Evolutionary conservation across 2,888 invertebrate genomes (phyloP).

Genomic region (Diarsia dahlii): DNA sequence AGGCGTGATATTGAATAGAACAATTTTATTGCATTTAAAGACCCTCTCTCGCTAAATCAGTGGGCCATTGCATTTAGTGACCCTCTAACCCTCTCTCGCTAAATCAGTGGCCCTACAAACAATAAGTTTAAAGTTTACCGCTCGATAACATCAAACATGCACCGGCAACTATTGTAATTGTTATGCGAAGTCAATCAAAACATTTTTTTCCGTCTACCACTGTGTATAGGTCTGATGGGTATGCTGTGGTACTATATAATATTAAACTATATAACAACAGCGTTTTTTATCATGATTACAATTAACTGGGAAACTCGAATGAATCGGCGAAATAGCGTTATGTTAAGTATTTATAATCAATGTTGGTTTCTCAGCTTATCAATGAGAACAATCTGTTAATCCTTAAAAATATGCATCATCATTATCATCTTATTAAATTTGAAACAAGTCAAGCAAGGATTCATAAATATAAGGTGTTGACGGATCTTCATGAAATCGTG

Average conservation of each 20-base stretch:
- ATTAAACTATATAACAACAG: constrained; percentile 20
- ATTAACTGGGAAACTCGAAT: constrained; percentile 20
- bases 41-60: too few species aligned
- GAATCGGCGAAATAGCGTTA: constrained; percentile 2
- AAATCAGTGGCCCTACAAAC: constrained; percentile 22
- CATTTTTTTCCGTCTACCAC: constrained; percentile 36
- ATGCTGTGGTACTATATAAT: too few species aligned
- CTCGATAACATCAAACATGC: constrained; percentile 61
- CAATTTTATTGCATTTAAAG: too few species aligned
- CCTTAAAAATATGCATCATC: not conserved
- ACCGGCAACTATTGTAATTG: constrained; percentile 37
- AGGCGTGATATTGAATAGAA: too few species aligned
- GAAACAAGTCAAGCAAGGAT: not conserved
- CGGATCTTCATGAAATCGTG: too few species aligned
- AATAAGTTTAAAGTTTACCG: constrained; percentile 35
- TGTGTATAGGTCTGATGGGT: constrained; percentile 1
- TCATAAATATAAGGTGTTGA: not conserved
- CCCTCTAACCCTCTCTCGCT: constrained; percentile 4
- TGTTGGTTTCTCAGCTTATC: not conserved
- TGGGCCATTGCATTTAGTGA: too few species aligned
- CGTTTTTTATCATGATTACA: constrained; percentile 38
- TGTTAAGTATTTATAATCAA: too few species aligned
- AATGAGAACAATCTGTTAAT: constrained; percentile 12
- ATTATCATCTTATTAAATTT: not conserved
- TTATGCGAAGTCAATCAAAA: constrained; percentile 51